phyloP scores from a whole-genome alignment of 2,797 vertebrate species.

The Acestrorhynchus altus region DNA sequence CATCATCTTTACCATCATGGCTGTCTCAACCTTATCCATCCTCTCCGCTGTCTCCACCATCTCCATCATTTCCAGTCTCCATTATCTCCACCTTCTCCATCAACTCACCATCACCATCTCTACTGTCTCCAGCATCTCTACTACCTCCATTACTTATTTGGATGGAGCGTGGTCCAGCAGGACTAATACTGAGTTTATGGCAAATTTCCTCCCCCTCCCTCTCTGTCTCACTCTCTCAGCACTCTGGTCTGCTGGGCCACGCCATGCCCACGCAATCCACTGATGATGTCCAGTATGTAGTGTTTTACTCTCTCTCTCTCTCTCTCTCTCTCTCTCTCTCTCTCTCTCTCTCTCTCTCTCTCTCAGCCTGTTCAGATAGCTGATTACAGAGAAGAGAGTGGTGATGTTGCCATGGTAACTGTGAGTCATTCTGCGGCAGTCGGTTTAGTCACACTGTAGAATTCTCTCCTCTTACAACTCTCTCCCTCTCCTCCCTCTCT shows the following conservation, averaged over 20 bases:
- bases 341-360: background rate
- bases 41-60: too few species aligned
- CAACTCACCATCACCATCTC: slow-evolving; percentile 10
- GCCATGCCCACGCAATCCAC: slow-evolving; percentile 29
- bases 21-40: too few species aligned
- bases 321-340: slow-evolving; percentile 18
- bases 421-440: slow-evolving; percentile 86
- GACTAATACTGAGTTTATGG: background rate
- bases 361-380: slow-evolving; percentile 64
- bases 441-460: slow-evolving; percentile 78
- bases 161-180: background rate
- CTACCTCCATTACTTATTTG: background rate
- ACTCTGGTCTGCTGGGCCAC: slow-evolving; percentile 20
- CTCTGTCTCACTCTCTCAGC: background rate
- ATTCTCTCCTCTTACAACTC: slow-evolving; percentile 60
- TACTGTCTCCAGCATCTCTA: background rate
- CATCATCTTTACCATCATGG: too few species aligned
- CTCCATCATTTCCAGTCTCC: too few species aligned
- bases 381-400: slow-evolving; percentile 75
- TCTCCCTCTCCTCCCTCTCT: slow-evolving; percentile 28
- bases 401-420: slow-evolving; percentile 79
- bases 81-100: too few species aligned
- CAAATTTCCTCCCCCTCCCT: background rate
- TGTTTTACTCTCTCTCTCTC: slow-evolving; percentile 20
- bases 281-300: slow-evolving; percentile 40